Evolutionary conservation across 2,888 invertebrate species (phyloP).

Genomic region (Beris morrisii): DNA sequence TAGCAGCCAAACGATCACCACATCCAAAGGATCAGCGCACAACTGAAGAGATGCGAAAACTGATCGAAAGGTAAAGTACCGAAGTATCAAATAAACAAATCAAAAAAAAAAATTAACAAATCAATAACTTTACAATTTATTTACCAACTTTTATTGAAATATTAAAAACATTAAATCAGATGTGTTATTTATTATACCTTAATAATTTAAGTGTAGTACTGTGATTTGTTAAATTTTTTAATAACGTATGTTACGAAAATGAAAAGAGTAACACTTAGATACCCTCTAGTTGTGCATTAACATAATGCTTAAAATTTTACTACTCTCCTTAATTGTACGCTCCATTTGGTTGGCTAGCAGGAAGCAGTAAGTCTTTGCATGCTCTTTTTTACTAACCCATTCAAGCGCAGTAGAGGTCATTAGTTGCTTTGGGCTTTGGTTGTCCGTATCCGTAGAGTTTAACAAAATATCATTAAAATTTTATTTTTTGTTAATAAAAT

Average conservation of each 20-base stretch:
- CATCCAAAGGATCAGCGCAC: slow-evolving; percentile 88
- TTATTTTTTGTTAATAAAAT: too few species aligned
- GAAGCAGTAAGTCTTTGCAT: slow-evolving; percentile 44
- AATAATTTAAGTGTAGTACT: background rate
- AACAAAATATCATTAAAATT: too few species aligned
- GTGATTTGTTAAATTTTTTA: background rate
- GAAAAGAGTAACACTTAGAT: slow-evolving; percentile 2
- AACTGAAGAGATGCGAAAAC: slow-evolving; percentile 96
- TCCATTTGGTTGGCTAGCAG: slow-evolving; percentile 42
- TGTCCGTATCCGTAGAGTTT: background rate
- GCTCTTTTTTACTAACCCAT: slow-evolving; percentile 30
- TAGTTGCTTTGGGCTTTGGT: background rate
- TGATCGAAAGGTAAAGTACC: slow-evolving; percentile 90
- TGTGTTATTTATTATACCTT: too few species aligned
- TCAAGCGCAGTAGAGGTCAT: background rate
- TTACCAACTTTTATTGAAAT: too few species aligned
- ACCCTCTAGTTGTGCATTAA: too few species aligned
- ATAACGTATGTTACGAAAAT: background rate
- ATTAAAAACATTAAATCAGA: too few species aligned
- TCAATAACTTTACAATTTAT: background rate
- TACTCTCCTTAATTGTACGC: slow-evolving; percentile 30
- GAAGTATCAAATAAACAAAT: slow-evolving; percentile 3
- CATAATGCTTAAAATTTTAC: slow-evolving; percentile 1
- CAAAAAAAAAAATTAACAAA: slow-evolving; percentile 38
- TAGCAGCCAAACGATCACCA: slow-evolving; percentile 66